Conservation (phyloP, 2,888 invertebrate species). For the Adelphocoris suturalis region DNA sequence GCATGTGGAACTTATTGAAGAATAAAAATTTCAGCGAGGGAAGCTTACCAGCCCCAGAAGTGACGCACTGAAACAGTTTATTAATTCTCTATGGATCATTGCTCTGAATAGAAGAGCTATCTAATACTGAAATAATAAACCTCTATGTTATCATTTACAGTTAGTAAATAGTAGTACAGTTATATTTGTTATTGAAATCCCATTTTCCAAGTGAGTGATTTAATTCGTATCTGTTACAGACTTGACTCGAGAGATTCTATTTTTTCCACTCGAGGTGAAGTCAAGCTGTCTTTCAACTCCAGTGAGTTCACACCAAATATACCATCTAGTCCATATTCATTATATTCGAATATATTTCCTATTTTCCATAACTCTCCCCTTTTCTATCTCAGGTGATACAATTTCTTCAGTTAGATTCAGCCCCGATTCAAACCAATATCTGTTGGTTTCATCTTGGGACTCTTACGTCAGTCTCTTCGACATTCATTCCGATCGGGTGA, state of each 20-base stretch:
- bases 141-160: no score
- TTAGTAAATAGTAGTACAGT: no score
- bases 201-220: no score
- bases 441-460: conserved; percentile 99
- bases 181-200: no score
- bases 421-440: conserved; percentile 94
- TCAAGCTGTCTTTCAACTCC: neutral
- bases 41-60: no score
- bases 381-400: conserved; percentile 84
- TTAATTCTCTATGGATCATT: no score
- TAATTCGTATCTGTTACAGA: neutral
- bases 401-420: conserved; percentile 98
- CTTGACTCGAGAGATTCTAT: neutral
- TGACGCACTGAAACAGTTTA: no score
- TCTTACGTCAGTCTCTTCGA: conserved; percentile 95
- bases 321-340: neutral
- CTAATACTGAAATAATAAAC: no score
- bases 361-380: neutral
- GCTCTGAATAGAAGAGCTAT: no score
- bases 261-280: neutral
- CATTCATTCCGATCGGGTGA: conserved; percentile 90
- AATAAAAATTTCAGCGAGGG: no score
- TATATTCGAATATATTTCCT: neutral
- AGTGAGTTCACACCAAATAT: neutral
- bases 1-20: no score